Evolutionary conservation across 2,888 invertebrate genomes (phyloP).

Genomic region (Axea sp.): DNA sequence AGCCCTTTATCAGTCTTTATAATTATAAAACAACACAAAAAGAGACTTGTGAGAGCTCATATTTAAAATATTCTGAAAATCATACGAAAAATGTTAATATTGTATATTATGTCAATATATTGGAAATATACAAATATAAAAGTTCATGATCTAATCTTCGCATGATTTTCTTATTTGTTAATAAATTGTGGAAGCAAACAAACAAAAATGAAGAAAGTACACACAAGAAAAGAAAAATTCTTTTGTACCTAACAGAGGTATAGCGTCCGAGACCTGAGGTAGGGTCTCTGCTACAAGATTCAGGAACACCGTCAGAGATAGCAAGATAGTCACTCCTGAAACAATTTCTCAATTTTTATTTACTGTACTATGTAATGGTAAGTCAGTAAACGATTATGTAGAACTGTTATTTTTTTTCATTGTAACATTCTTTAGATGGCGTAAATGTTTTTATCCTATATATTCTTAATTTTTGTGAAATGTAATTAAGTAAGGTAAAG

Average conservation of each 20-base stretch:
- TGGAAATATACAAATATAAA: too few relatives aligned
- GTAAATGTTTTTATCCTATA: too few relatives aligned
- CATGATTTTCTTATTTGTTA: background rate
- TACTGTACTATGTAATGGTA: slow-evolving; percentile 67
- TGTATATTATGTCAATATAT: too few relatives aligned
- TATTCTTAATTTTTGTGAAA: too few relatives aligned
- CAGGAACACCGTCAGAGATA: slow-evolving; percentile 99
- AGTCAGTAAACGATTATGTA: slow-evolving; percentile 20
- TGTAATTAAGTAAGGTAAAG: too few relatives aligned
- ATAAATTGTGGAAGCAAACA: slow-evolving; percentile 35
- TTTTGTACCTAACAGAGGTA: slow-evolving; percentile 98
- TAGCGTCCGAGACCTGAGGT: slow-evolving; percentile 99
- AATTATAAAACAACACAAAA: too few relatives aligned
- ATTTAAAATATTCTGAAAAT: too few relatives aligned
- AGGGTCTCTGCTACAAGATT: slow-evolving; percentile 99
- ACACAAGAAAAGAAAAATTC: slow-evolving; percentile 56
- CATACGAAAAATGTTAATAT: too few relatives aligned
- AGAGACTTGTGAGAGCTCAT: too few relatives aligned
- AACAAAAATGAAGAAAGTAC: slow-evolving; percentile 34
- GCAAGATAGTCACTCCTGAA: slow-evolving; percentile 99
- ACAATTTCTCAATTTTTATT: slow-evolving; percentile 80
- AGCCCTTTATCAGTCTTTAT: too few relatives aligned
- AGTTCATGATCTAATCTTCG: slow-evolving; percentile 1
- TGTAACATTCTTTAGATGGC: too few relatives aligned
- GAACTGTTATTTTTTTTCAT: too few relatives aligned